Evolutionary conservation across 2,797 vertebrate species (phyloP).

Genomic region (Dendrocincla fuliginosa): DNA sequence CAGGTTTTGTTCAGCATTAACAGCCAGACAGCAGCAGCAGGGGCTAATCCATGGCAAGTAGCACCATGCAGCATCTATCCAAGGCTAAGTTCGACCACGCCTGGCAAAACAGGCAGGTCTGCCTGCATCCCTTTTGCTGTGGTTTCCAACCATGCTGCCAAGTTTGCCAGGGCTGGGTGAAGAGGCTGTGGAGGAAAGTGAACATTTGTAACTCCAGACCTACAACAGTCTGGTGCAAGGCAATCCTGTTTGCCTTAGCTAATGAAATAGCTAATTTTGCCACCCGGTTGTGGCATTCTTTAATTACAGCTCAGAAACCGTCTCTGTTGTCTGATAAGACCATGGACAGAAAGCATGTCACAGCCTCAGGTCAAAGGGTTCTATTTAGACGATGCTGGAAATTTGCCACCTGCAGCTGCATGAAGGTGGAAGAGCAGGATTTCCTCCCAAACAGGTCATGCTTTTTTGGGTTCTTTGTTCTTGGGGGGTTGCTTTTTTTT

Average conservation of each 20-base stretch:
- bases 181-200: neutral
- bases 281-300: neutral
- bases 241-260: neutral
- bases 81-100: neutral
- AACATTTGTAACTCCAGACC: neutral
- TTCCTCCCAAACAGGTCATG: conserved; percentile 59
- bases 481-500: neutral
- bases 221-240: neutral
- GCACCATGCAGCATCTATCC: neutral
- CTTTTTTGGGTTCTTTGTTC: conserved; percentile 59
- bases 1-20: neutral
- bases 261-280: neutral
- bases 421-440: conserved; percentile 63
- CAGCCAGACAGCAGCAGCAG: neutral
- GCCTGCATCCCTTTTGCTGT: neutral
- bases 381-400: conserved; percentile 46
- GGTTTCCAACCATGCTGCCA: neutral
- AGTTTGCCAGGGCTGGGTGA: neutral
- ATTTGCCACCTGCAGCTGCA: conserved; percentile 57
- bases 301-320: neutral
- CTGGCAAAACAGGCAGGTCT: neutral
- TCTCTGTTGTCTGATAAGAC: neutral
- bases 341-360: neutral
- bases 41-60: neutral
- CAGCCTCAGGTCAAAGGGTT: conserved; percentile 11